phyloP scores from a whole-genome alignment of 2,113 vertebrate species.

The Gymnocephalus cernua region DNA sequence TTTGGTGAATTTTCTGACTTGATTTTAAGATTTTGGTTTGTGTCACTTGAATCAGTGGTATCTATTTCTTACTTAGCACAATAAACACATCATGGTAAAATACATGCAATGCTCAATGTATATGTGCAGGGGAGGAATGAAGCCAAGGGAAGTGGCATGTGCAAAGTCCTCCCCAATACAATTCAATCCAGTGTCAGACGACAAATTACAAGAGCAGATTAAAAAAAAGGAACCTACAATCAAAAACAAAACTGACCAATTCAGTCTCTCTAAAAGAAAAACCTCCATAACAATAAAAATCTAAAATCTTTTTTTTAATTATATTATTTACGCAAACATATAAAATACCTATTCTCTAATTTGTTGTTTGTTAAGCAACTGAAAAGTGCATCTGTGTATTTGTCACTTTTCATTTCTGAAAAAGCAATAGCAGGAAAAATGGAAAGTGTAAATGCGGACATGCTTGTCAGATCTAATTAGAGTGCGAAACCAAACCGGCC shows the following conservation, averaged over 20 bases:
- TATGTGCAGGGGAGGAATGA: neutral
- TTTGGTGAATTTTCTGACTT: neutral
- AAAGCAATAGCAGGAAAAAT: constrained; percentile 32
- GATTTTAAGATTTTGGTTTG: neutral
- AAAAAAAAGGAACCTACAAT: neutral
- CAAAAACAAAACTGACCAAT: too few relatives aligned
- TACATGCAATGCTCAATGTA: neutral
- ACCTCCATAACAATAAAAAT: neutral
- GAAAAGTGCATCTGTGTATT: constrained; percentile 13
- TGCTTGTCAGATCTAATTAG: constrained; percentile 70
- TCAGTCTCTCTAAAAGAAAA: neutral
- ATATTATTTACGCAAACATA: too few relatives aligned
- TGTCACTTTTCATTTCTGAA: constrained; percentile 54
- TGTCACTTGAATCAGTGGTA: neutral
- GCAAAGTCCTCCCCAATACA: neutral
- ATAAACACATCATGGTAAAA: neutral
- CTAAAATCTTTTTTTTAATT: too few relatives aligned
- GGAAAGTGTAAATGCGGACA: constrained; percentile 41
- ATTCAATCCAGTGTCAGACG: neutral
- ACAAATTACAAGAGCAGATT: neutral
- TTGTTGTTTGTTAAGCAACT: constrained; percentile 17
- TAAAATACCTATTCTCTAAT: neutral
- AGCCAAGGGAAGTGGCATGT: neutral
- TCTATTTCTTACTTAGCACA: neutral
- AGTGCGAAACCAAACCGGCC: constrained; percentile 44